Base-by-base conservation (phyloP, 2,113 vertebrate genomes). In the Ailuropoda melanoleuca region DNA sequence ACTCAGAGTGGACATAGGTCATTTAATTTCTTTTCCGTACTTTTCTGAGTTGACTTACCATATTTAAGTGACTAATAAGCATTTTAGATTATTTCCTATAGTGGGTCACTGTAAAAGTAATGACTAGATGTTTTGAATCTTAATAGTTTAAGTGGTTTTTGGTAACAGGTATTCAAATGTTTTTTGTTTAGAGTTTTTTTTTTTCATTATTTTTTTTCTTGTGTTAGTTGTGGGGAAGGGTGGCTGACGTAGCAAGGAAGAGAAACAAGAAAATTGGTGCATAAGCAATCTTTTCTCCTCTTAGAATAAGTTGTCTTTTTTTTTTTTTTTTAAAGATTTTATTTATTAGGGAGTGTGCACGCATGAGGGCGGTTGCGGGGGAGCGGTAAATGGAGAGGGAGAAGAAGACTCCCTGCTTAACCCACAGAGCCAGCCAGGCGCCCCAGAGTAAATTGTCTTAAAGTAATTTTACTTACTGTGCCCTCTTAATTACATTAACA, bases 81-180 rank as follows among this genome's bases (percentile, higher is more conserved):
- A 48, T 58, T 85, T 90, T 72, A 60, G n/a, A 14, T 78, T 34
- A 46, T 94, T 88, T 93, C 55, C 23, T 77, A 3, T 64, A 68
- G 37, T 9, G 19, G 58, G 26, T 85, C 37, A 50, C 17, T 62
- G 68, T 90, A 46, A 84, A 81, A 81, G 8, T 81, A 80, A 80
- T 56, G 24, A 50, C 29, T 84, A 55, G 26, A 48, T 95, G 14
- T 70, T 62, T 88, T 66, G 53, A 2, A 86, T 82, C 24, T 85
- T 93, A 85, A 48, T 24, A 72, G 39, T 72, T 66, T 17, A 82
- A 81, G 58, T 86, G 34, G 19, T 68, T 95, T 95, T 95, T 90
- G 21, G 74, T 80, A 88, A 75, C 6, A 86, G 55, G 18, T 11
- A 53, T 90, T 89, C 53, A 81, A 60, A 77, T 56, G 2, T 96